phyloP scores from a whole-genome alignment of 2,888 invertebrate genomes.

The Cylloceria caligata region DNA sequence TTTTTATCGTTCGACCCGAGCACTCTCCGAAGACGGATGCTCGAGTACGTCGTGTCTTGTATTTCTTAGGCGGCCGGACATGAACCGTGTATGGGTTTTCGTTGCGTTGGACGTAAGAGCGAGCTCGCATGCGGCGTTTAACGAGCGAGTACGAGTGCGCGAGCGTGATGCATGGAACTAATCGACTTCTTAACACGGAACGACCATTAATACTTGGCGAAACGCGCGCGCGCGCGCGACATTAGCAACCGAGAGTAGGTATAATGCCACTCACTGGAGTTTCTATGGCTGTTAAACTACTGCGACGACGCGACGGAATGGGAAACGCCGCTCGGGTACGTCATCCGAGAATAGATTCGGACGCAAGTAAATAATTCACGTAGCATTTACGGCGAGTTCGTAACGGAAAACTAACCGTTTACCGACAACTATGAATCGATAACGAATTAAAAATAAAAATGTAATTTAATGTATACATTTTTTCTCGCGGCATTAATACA shows the following conservation, averaged over 20 bases:
- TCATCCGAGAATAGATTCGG: slow-evolving; percentile 59
- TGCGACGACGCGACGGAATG: slow-evolving; percentile 54
- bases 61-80: slow-evolving; percentile 13
- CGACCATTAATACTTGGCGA: slow-evolving; percentile 79
- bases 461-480: no score
- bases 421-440: slow-evolving; percentile 4
- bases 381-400: not conserved
- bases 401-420: not conserved
- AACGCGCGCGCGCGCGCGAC: slow-evolving; percentile 56
- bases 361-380: slow-evolving; percentile 19
- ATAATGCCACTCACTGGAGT: slow-evolving; percentile 49
- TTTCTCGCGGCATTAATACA: no score
- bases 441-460: not conserved
- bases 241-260: slow-evolving; percentile 57
- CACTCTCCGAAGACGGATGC: slow-evolving; percentile 14
- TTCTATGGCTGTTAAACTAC: slow-evolving; percentile 58
- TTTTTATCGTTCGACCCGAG: not conserved
- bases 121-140: slow-evolving; percentile 61
- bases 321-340: slow-evolving; percentile 24
- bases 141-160: slow-evolving; percentile 66
- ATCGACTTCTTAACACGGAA: slow-evolving; percentile 83
- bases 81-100: slow-evolving; percentile 16
- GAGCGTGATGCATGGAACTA: slow-evolving; percentile 77
- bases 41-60: not conserved
- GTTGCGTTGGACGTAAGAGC: slow-evolving; percentile 33